Conservation (phyloP, 2,113 vertebrate genomes). For the Hyla sarda region DNA sequence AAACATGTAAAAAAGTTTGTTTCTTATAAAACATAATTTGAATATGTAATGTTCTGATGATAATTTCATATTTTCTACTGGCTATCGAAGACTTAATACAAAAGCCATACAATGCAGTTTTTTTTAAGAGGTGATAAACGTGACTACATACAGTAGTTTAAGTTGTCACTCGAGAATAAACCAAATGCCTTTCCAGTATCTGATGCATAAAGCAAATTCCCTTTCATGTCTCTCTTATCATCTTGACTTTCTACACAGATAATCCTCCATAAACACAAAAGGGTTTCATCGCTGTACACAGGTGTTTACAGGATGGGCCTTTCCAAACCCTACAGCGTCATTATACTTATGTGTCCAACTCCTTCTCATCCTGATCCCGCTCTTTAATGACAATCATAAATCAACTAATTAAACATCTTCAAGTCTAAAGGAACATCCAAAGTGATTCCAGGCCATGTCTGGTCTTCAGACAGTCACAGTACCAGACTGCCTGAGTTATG, state of each 20-base stretch:
- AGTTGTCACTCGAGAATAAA: not conserved
- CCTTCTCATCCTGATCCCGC: not conserved
- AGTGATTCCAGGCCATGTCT: slow-evolving; percentile 25
- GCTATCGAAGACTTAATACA: not conserved
- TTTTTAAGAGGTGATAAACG: not conserved
- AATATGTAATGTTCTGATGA: too few relatives aligned
- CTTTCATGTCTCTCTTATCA: not conserved
- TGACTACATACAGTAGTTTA: not conserved
- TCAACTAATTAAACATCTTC: not conserved
- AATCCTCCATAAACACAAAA: not conserved
- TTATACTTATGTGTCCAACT: not conserved
- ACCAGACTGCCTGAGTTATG: not conserved
- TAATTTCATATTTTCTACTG: not conserved
- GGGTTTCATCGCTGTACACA: not conserved
- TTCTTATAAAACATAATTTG: too few relatives aligned
- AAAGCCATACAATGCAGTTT: not conserved
- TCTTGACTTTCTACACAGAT: not conserved
- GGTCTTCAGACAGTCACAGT: slow-evolving; percentile 1
- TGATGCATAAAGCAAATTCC: not conserved
- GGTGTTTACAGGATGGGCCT: not conserved
- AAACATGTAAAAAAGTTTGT: too few relatives aligned
- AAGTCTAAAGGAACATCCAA: slow-evolving; percentile 10
- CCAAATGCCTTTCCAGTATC: not conserved
- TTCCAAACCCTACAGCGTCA: not conserved
- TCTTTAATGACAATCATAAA: slow-evolving; percentile 17